A percentile compares a stretch with the other conserved stretches of the same genome.
phyloP scores from a whole-genome alignment of 2,113 vertebrate genomes.

The Arizona elegans region DNA sequence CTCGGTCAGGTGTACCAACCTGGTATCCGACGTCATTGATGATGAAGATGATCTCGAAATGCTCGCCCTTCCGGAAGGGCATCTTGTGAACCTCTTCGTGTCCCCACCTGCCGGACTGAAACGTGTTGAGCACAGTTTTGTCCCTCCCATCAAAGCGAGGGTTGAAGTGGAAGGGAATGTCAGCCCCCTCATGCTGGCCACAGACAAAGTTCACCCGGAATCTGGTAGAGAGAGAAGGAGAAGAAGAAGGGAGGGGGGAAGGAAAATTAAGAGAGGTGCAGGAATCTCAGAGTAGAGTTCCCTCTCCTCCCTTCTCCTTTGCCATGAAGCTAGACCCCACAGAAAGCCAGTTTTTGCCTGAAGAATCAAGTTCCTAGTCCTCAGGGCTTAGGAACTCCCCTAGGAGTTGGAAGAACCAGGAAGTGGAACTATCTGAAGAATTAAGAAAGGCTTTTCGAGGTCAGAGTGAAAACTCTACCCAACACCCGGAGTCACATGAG shows the following conservation, averaged over 20 bases:
- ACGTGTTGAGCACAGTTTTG: slow-evolving; percentile 79
- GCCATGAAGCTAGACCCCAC: neutral
- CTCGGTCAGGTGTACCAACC: slow-evolving; percentile 54
- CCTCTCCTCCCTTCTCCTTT: neutral
- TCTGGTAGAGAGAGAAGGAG: slow-evolving; percentile 41
- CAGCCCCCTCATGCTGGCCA: slow-evolving; percentile 57
- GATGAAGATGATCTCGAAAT: slow-evolving; percentile 77
- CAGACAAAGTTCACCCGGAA: slow-evolving; percentile 76
- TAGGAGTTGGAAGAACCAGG: neutral
- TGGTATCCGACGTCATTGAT: slow-evolving; percentile 64
- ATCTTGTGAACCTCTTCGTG: slow-evolving; percentile 70
- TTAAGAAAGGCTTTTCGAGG: no score
- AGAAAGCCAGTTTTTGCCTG: neutral
- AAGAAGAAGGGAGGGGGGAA: no score
- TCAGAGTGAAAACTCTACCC: no score
- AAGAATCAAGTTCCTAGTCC: neutral
- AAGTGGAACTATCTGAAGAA: neutral
- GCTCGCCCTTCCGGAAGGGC: slow-evolving; percentile 72
- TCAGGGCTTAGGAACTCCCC: neutral
- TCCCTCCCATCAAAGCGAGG: slow-evolving; percentile 80
- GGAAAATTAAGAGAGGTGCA: neutral
- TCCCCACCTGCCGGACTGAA: slow-evolving; percentile 68
- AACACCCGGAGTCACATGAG: neutral
- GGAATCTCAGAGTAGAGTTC: neutral
- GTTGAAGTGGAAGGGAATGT: slow-evolving; percentile 80